Base-by-base conservation (phyloP, 2,797 vertebrate genomes). In the Linurgus olivaceus region DNA sequence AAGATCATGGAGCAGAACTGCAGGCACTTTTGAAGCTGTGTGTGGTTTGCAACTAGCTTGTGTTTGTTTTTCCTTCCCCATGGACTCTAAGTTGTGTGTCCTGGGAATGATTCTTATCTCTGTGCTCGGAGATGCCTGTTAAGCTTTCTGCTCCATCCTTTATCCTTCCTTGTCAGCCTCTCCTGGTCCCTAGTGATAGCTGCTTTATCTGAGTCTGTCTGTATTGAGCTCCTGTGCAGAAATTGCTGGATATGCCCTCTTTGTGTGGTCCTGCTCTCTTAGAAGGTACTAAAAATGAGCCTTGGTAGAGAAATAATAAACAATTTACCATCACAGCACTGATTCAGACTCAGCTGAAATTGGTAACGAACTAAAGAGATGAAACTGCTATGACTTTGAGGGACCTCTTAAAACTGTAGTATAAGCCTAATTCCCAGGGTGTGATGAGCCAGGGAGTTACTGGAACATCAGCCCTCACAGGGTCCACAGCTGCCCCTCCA, bases 1-100 rank as follows among this genome's bases (percentile, higher is more conserved):
- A 90, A 84, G 70, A 87, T 82, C 71, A 74, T 54, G 57, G 28
- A 79, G 63, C 38, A 77, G 63, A 94, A 76, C 48, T 58, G 40
- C 25, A 88, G 70, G 25, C 0, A 0, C 38, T 67, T 82, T 72
- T 57, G 82, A 91, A 87, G 18, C 71, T 91, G 25, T n/a, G 16
- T 57, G 61, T 74, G 23, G 42, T 51, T 71, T 59, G 24, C 19
- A 28, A n/a, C 28, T 47, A 44, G 50, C 26, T 87, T 75, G 50
- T 79, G 77, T 84, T 90, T 74, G n/a, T 10, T 86, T 88, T 90
- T 48, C 16, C 26, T 74, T 90, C 59, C 67, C 83, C 6, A 2
- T 20, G 48, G 86, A 48, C 55, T 86, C 25, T 15, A 19, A 38
- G 26, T 62, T 78, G 31, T 0, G 0, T 61, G 58, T 16, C 48